phyloP scores from a whole-genome alignment of 2,113 vertebrate species.

The Genyomyrus donnyi region DNA sequence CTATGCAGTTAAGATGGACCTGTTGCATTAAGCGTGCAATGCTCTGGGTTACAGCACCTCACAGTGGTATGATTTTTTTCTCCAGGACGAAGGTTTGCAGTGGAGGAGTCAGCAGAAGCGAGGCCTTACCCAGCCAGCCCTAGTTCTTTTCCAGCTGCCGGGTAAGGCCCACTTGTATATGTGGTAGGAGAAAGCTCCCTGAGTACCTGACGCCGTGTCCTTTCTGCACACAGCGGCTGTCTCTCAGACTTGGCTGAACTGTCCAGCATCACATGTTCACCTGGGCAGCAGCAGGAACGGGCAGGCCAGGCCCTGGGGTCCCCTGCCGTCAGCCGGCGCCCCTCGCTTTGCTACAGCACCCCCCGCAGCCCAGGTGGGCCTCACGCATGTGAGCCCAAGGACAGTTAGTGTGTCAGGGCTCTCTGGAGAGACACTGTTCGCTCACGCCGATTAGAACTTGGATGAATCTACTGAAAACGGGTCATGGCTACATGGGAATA shows the following conservation, averaged over 20 bases:
- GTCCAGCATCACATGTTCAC: slow-evolving; percentile 47
- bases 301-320: neutral
- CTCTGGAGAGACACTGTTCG: neutral
- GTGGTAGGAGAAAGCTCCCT: neutral
- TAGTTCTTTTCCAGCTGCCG: neutral
- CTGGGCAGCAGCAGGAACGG: slow-evolving; percentile 27
- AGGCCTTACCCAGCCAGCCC: neutral
- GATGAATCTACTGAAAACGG: neutral
- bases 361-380: slow-evolving; percentile 31
- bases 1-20: neutral
- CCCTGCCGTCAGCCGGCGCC: slow-evolving; percentile 14
- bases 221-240: slow-evolving; percentile 11
- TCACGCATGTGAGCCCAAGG: neutral
- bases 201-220: neutral
- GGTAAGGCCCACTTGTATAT: neutral
- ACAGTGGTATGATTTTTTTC: neutral
- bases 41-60: neutral
- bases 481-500: neutral
- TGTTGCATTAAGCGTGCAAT: neutral
- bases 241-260: slow-evolving; percentile 38
- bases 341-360: slow-evolving; percentile 41
- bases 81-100: slow-evolving; percentile 20
- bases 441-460: neutral
- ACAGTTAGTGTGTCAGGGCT: neutral
- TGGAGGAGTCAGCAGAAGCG: neutral